phyloP scores from a whole-genome alignment of 2,113 vertebrate species.

The Hippocampus mohnikei region DNA sequence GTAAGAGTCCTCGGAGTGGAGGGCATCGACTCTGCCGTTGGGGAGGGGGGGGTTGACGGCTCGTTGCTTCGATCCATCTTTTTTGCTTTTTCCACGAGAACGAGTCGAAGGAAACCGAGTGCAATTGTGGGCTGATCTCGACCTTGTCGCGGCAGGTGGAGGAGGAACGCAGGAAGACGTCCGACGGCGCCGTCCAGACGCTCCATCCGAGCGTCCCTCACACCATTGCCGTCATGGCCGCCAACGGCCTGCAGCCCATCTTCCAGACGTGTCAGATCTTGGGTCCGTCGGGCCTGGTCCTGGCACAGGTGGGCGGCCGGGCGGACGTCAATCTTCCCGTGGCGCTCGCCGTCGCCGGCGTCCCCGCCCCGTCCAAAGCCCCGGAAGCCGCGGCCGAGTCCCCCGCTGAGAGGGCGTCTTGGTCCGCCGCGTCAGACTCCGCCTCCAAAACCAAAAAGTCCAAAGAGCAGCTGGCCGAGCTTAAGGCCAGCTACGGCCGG shows the following conservation, averaged over 20 bases:
- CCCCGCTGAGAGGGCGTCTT: constrained; percentile 22
- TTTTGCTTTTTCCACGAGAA: too few species aligned
- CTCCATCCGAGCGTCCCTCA: constrained; percentile 72
- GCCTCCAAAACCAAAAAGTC: constrained; percentile 90
- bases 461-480: constrained; percentile 90
- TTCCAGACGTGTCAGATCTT: constrained; percentile 98
- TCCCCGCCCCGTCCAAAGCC: constrained; percentile 78
- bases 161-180: constrained; percentile 92
- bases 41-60: too few species aligned
- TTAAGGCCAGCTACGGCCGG: constrained; percentile 92
- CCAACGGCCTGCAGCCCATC: constrained; percentile 90
- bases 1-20: too few species aligned
- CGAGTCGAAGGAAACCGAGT: too few species aligned
- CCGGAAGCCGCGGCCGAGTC: constrained; percentile 65
- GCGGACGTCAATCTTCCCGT: constrained; percentile 77
- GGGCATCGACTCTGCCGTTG: too few species aligned
- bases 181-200: constrained; percentile 93
- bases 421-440: constrained; percentile 71
- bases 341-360: constrained; percentile 83
- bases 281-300: constrained; percentile 90
- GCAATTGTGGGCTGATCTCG: too few species aligned
- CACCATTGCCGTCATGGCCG: constrained; percentile 88
- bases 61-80: too few species aligned
- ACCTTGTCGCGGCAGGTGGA: constrained; percentile 73
- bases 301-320: constrained; percentile 83